phyloP scores from a whole-genome alignment of 2,888 invertebrate genomes.

The Agrochola litura region DNA sequence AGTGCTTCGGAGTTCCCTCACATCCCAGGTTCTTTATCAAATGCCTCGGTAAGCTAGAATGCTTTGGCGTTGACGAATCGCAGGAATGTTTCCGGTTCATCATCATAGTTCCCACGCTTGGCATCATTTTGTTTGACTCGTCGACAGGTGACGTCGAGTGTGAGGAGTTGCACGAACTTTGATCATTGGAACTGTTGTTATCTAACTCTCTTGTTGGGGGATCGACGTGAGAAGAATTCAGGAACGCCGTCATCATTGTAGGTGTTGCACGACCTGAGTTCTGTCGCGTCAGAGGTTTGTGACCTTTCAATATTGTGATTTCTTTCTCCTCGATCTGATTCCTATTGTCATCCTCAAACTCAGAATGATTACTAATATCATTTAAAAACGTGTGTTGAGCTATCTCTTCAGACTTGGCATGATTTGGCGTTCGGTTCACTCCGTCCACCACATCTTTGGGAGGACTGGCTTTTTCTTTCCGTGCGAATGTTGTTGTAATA shows the following conservation, averaged over 20 bases:
- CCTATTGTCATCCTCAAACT: constrained; percentile 88
- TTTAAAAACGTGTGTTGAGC: constrained; percentile 87
- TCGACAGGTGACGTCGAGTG: constrained; percentile 85
- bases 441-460: constrained; percentile 79
- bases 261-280: constrained; percentile 91
- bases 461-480: constrained; percentile 83
- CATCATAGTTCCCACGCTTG: constrained; percentile 84
- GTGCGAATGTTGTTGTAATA: constrained; percentile 92
- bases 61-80: constrained; percentile 85
- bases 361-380: constrained; percentile 87
- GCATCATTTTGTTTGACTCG: constrained; percentile 77
- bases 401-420: constrained; percentile 87
- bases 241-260: constrained; percentile 87
- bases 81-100: constrained; percentile 86
- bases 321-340: constrained; percentile 89
- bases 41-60: constrained; percentile 87
- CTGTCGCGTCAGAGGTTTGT: constrained; percentile 93
- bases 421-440: constrained; percentile 82
- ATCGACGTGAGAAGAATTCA: constrained; percentile 86
- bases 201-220: constrained; percentile 77
- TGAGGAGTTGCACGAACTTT: constrained; percentile 86
- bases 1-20: constrained; percentile 86
- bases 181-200: constrained; percentile 81
- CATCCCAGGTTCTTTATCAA: constrained; percentile 84
- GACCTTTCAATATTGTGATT: constrained; percentile 89